These are phyloP conservation scores for Tetrapedia diversipes DNA, from an alignment of 2,888 invertebrate species.

Conservation along the genomic window DNA sequence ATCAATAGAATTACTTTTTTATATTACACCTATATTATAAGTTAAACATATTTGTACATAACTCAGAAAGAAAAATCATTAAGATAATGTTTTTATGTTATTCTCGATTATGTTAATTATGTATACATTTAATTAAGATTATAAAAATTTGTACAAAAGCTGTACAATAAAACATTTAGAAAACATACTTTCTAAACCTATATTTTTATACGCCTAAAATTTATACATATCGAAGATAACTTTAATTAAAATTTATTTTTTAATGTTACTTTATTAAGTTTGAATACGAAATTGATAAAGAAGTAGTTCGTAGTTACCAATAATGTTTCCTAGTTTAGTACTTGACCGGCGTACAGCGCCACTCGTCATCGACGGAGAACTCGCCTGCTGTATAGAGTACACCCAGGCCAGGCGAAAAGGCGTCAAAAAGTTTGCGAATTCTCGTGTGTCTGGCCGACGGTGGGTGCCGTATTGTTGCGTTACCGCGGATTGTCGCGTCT, in stretches of 20 bases:
- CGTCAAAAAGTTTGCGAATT: slow-evolving; percentile 72
- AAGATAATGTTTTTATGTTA: background rate
- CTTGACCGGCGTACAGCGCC: slow-evolving; percentile 55
- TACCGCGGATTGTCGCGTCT: slow-evolving; percentile 63
- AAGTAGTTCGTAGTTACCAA: slow-evolving; percentile 31
- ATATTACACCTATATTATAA: slow-evolving; percentile 3
- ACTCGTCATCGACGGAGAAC: slow-evolving; percentile 50
- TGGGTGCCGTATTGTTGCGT: slow-evolving; percentile 66
- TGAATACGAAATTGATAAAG: slow-evolving; percentile 26
- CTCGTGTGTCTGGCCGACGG: slow-evolving; percentile 60
- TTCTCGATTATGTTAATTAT: background rate
- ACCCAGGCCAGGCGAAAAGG: slow-evolving; percentile 62
- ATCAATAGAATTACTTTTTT: slow-evolving; percentile 2
- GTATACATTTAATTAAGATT: background rate
- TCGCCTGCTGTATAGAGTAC: slow-evolving; percentile 55
- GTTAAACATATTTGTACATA: slow-evolving; percentile 8
- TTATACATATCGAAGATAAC: background rate
- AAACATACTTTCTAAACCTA: background rate
- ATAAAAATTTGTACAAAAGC: background rate
- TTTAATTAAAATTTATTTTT: background rate
- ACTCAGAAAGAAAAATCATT: background rate
- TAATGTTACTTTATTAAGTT: background rate
- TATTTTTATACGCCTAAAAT: background rate
- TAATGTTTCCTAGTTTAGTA: slow-evolving; percentile 43
- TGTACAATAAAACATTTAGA: background rate